Evolutionary conservation across 2,888 invertebrate genomes (phyloP).

Genomic region (Orthonevra nobilis): DNA sequence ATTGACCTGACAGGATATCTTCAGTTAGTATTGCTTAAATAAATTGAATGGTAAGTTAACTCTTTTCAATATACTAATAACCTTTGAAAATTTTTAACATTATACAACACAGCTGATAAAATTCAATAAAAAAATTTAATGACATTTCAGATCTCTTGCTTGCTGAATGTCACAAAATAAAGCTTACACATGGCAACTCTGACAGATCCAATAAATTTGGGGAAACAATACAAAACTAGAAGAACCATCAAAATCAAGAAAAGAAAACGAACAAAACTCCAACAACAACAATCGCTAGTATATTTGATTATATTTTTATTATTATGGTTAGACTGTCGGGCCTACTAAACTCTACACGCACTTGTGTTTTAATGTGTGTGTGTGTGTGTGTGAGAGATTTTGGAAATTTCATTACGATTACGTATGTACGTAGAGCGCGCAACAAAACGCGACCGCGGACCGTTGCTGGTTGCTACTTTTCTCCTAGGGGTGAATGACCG

Average conservation of each 20-base stretch:
- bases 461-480: constrained; percentile 37
- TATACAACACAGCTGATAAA: too few species aligned
- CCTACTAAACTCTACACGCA: background rate
- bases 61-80: too few species aligned
- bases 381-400: constrained; percentile 41
- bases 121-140: too few species aligned
- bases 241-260: background rate
- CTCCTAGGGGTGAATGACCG: constrained; percentile 78
- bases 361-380: too few species aligned
- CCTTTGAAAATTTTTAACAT: too few species aligned
- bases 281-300: background rate
- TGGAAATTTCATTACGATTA: constrained; percentile 59
- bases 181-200: too few species aligned
- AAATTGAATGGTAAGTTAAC: too few species aligned
- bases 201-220: background rate
- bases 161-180: too few species aligned
- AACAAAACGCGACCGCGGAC: constrained; percentile 14
- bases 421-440: constrained; percentile 57
- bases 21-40: too few species aligned
- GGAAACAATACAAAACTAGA: constrained; percentile 26
- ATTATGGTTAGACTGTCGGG: constrained; percentile 16
- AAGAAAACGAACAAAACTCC: constrained; percentile 1
- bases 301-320: constrained; percentile 18
- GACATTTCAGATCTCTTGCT: too few species aligned
- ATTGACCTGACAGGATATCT: too few species aligned